Percentiles rank a stretch among this genome's conserved stretches.
phyloP scores from a whole-genome alignment of 2,797 vertebrate species.

The Ara ararauna region DNA sequence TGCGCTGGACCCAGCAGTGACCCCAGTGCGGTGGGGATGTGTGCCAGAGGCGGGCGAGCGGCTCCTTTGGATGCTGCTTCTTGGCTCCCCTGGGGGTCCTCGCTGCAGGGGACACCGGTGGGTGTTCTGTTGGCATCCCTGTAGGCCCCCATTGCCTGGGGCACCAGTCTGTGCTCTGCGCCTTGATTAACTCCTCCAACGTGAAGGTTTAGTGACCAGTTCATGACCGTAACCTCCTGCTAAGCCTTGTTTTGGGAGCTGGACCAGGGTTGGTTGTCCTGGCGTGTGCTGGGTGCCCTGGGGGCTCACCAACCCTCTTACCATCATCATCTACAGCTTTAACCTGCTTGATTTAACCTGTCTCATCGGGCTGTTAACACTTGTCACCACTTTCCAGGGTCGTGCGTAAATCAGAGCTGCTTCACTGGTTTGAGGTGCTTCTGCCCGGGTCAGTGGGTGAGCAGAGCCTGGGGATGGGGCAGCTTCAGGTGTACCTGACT shows the following conservation, averaged over 20 bases:
- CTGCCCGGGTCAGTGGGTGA: accelerated
- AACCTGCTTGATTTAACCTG: constrained; percentile 3
- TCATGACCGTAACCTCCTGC: constrained; percentile 1
- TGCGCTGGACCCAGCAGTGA: neutral
- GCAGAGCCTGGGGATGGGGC: accelerated
- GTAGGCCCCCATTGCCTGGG: neutral
- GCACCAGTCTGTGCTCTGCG: neutral
- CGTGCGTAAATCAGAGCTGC: accelerated
- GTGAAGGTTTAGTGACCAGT: neutral
- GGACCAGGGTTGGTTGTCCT: neutral
- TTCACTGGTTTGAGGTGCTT: neutral
- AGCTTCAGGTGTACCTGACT: neutral
- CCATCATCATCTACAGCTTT: neutral
- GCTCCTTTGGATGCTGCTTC: neutral
- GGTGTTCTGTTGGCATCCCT: neutral
- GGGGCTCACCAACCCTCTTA: neutral
- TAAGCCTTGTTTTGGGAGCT: neutral
- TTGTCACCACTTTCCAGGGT: neutral
- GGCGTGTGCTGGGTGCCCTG: neutral
- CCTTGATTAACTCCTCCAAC: neutral
- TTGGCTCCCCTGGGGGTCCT: neutral
- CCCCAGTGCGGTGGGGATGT: neutral
- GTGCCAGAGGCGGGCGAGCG: neutral
- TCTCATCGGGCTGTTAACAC: neutral
- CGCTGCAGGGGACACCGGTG: neutral